Evolutionary conservation across 2,888 invertebrate species (phyloP), one percentile per base, ranked within the genome.

Genomic region (Pogonocherus hispidulus): DNA sequence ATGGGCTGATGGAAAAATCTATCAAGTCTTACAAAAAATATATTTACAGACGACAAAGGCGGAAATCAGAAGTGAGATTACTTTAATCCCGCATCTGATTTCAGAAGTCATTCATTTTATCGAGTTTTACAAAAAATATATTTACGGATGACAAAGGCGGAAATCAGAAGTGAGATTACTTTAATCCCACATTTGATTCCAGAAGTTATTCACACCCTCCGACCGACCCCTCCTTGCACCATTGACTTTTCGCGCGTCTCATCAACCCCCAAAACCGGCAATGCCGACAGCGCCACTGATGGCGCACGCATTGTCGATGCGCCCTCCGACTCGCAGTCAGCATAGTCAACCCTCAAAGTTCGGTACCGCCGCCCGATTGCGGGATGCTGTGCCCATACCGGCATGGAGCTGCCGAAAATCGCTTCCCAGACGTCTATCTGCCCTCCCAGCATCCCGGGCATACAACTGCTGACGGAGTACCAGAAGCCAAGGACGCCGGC

Each of bases 331-430:
- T 22, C 22, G 2, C 41, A 41, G n/a, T 16, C 37, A 41, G 19
- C 37, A n/a, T 23, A 59, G 59, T 59, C 27, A 52, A 18, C 74
- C 73, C 76, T 74, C 77, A 76, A 75, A 77, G 77, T 78, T 77
- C 72, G 71, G 74, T 71, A 72, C 66, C 76, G 75, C 67, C 37
- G 55, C 55, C 56, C 37, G 73, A 67, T 69, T 73, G 70, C 79
- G 82, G 80, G 80, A 81, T 80, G 81, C 81, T 80, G 81, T 75
- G 75, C 76, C 74, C 74, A 71, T 67, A 73, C 73, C 71, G 70
- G 73, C 75, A 85, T 85, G 85, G 85, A 85, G 73, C 79, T 85
- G 76, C 85, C 85, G 65, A 83, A 84, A 64, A 84, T 82, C 70
- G 81, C 84, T 60, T 85, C 84, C 32, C 84, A 84, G 71, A 81